Percentiles rank a stretch among this genome's conserved stretches.
phyloP scores from a whole-genome alignment of 2,888 invertebrate species.

The Sphaerophoria rueppellii region DNA sequence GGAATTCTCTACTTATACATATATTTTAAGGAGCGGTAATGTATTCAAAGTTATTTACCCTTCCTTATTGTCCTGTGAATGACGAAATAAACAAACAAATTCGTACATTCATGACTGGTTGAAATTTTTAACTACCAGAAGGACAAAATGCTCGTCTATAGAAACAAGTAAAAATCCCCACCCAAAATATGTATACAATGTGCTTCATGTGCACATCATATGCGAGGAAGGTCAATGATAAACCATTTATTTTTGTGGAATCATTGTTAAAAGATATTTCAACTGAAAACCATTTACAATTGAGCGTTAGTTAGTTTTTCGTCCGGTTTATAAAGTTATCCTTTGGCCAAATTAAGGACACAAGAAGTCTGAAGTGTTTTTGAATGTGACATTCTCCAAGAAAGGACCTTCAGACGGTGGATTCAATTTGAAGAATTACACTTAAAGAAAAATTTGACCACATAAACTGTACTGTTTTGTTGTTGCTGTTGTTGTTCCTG shows the following conservation, averaged over 20 bases:
- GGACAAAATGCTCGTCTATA: too few relatives aligned
- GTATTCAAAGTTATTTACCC: too few relatives aligned
- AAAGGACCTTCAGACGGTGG: neutral
- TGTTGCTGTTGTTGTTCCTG: constrained; percentile 1
- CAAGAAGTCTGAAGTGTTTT: neutral
- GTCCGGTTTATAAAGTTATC: neutral
- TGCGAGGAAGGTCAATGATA: neutral
- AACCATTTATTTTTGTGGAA: constrained; percentile 5
- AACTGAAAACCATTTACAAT: neutral
- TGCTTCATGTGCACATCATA: neutral
- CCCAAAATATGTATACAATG: neutral
- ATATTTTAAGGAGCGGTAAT: too few relatives aligned
- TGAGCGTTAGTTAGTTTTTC: neutral
- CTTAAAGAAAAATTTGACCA: neutral
- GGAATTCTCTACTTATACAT: too few relatives aligned
- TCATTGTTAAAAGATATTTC: neutral
- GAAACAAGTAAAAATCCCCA: constrained; percentile 22
- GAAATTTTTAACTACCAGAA: neutral
- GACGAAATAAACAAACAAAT: too few relatives aligned
- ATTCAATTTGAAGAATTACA: neutral
- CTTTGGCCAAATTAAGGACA: too few relatives aligned
- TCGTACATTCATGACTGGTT: too few relatives aligned
- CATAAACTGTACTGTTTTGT: constrained; percentile 21
- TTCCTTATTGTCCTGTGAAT: too few relatives aligned
- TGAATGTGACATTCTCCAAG: neutral